Evolutionary conservation across 2,113 vertebrate genomes (phyloP), one percentile per base, ranked within the genome.

Genomic region (Oriolus oriolus): DNA sequence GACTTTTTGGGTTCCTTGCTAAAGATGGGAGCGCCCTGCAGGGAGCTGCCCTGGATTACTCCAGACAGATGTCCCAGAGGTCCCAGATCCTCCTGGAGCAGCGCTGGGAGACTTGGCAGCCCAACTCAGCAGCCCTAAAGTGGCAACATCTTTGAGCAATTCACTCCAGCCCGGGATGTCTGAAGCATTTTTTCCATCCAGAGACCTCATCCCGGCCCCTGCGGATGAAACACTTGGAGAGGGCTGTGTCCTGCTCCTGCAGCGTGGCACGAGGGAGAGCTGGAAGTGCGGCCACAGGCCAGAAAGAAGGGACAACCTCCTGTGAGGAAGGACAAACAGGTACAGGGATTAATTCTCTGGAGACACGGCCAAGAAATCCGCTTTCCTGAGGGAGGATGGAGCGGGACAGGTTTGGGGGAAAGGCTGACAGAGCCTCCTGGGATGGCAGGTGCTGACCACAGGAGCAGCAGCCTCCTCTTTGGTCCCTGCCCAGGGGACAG

Each of bases 161-260:
- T 77, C 63, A 49, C 47, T 84, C 64, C 71, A 37, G 11, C 8
- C 59, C 4, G 15, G 54, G 59, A 77, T 15, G 37, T 27, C 64
- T 84, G 87, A 80, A 59, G 57, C 0, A 0, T 14, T 87, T 94
- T 90, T 89, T 89, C 90, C 87, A 53, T 35, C 10, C 75, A 20
- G 39, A 5, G 11, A 28, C 42, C 42, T 88, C 56, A 39, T 33
- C 61, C 56, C 0, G 0, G 54, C n/a, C 73, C 31, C 39, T 39
- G 57, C 0, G 0, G 61, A 59, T 6, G 11, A n/a, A 31, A 70
- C 13, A 1, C 21, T 10, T 1, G 5, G 39, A 35, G 22, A 64
- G 28, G 37, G 24, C 6, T 35, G 66, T 16, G 52, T 31, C 65
- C 56, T 39, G 17, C 39, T 37, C 41, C 60, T 42, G 64, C 54